Evolutionary conservation across 2,113 vertebrate genomes (phyloP).

Genomic region (Polypterus bichir): DNA sequence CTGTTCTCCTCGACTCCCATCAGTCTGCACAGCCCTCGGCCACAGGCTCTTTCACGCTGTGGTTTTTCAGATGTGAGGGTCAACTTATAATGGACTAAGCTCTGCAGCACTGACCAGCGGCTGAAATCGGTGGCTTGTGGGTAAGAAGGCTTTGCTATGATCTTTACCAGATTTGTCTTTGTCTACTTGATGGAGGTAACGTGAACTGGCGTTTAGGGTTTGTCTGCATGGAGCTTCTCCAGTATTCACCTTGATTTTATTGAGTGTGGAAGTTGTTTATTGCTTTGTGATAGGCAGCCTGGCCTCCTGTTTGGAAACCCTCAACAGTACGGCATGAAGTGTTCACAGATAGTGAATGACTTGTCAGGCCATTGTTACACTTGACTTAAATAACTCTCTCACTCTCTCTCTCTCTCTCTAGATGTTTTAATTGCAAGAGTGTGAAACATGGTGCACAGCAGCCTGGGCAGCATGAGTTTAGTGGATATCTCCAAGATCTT

Average conservation of each 20-base stretch:
- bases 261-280: not conserved
- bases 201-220: too few species aligned
- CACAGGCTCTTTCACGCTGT: conserved; percentile 2
- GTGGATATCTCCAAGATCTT: conserved; percentile 91
- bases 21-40: conserved; percentile 11
- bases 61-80: conserved; percentile 8
- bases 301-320: not conserved
- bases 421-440: conserved; percentile 28
- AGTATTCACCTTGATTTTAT: too few species aligned
- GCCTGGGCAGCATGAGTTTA: conserved; percentile 58
- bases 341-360: not conserved
- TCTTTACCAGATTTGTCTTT: not conserved
- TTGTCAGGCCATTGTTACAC: not conserved
- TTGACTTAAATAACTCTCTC: not conserved
- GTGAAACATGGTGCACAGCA: conserved; percentile 36
- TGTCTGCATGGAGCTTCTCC: too few species aligned
- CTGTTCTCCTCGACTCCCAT: conserved; percentile 11
- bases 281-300: not conserved
- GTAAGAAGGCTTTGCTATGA: conserved; percentile 3
- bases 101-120: too few species aligned
- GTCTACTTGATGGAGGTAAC: too few species aligned
- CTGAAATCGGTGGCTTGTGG: not conserved
- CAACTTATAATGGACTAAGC: not conserved
- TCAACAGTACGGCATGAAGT: not conserved
- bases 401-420: conserved; percentile 12